A percentile compares a stretch with the other conserved stretches of the same genome.
Evolutionary conservation across 2,113 vertebrate species (phyloP).

Genomic region (Todiramphus saurophagus): DNA sequence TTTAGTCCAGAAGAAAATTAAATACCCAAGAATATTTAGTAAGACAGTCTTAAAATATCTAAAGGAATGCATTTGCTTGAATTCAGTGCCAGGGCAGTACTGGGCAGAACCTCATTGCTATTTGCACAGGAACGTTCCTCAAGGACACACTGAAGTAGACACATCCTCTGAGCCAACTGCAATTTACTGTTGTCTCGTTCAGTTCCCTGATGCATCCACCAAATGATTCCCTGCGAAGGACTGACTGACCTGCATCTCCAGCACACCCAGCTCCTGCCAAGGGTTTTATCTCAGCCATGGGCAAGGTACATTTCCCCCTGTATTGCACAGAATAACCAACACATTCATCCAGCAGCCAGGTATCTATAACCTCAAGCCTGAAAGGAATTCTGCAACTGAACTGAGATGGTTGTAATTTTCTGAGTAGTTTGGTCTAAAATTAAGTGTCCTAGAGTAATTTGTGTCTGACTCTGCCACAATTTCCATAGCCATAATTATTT

Average conservation of each 20-base stretch:
- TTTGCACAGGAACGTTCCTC: background rate
- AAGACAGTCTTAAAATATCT: background rate
- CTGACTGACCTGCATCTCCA: background rate
- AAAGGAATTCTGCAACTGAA: background rate
- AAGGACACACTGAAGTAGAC: background rate
- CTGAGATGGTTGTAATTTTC: conserved; percentile 22
- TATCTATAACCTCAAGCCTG: background rate
- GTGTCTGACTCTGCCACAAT: background rate
- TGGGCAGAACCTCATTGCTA: background rate
- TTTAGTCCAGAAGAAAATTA: conserved; percentile 14
- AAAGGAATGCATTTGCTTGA: background rate
- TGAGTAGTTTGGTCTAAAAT: conserved; percentile 35
- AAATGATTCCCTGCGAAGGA: background rate
- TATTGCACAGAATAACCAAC: background rate
- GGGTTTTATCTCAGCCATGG: background rate
- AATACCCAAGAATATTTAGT: background rate
- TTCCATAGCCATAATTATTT: conserved; percentile 25
- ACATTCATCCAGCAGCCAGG: background rate
- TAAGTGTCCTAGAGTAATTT: conserved; percentile 26
- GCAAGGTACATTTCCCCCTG: background rate
- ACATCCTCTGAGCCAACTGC: background rate
- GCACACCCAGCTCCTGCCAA: fast-evolving
- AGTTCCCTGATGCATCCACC: background rate
- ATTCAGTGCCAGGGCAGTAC: background rate
- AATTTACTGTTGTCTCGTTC: background rate